phyloP scores from a whole-genome alignment of 2,888 invertebrate genomes.

The Drosophila meridiana region DNA sequence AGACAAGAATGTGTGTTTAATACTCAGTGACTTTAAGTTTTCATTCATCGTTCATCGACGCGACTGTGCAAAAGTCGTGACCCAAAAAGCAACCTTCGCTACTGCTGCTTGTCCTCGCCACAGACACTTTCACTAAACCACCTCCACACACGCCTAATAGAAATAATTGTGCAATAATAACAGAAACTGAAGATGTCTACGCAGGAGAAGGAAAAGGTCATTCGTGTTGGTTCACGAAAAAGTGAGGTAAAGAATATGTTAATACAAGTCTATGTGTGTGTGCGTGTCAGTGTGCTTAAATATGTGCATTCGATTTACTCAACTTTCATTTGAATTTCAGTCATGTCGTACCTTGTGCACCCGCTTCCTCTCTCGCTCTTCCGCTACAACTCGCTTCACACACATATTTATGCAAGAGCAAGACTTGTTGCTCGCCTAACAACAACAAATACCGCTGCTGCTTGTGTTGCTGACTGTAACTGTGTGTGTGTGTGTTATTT shows the following conservation, averaged over 20 bases:
- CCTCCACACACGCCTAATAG: conserved; percentile 20
- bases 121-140: conserved; percentile 64
- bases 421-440: conserved; percentile 73
- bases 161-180: conserved; percentile 71
- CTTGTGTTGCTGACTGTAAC: conserved; percentile 28
- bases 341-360: conserved; percentile 24
- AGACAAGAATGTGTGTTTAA: conserved; percentile 52
- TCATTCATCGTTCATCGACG: conserved; percentile 64
- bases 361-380: conserved; percentile 3
- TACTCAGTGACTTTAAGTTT: conserved; percentile 53
- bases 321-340: conserved; percentile 74
- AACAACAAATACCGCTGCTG: conserved; percentile 20
- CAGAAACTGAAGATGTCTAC: conserved; percentile 56
- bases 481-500: conserved; percentile 18
- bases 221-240: conserved; percentile 93
- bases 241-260: conserved; percentile 89
- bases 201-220: conserved; percentile 86
- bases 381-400: conserved; percentile 12
- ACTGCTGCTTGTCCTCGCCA: conserved; percentile 48
- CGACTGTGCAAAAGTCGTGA: conserved; percentile 26
- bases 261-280: conserved; percentile 3
- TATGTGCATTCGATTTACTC: conserved; percentile 49
- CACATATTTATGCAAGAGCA: conserved; percentile 63
- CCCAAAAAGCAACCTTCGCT: conserved; percentile 30
- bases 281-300: conserved; percentile 15